phyloP scores from a whole-genome alignment of 2,888 invertebrate species.

The Pardosa pseudoannulata region DNA sequence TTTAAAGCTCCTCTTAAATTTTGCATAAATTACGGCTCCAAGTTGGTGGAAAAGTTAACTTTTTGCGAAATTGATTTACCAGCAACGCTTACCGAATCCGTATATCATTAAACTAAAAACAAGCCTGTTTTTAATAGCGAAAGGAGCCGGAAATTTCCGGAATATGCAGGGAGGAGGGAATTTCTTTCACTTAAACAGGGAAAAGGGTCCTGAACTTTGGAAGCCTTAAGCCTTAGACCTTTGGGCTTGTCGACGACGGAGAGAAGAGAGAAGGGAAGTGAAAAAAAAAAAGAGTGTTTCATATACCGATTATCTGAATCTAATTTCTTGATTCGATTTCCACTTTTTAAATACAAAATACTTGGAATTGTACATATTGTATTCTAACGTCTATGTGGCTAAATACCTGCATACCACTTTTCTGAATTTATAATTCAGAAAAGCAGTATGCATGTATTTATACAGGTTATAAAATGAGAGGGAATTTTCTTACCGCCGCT shows the following conservation, averaged over 20 bases:
- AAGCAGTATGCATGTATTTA: too few species aligned
- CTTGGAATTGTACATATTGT: too few species aligned
- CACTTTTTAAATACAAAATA: neutral
- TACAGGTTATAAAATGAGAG: too few species aligned
- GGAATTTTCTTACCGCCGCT: too few species aligned
- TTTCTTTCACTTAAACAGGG: too few species aligned
- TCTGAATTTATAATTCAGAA: too few species aligned
- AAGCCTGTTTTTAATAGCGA: neutral
- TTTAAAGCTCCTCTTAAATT: neutral
- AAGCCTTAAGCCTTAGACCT: too few species aligned
- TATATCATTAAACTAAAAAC: neutral
- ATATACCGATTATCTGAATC: neutral
- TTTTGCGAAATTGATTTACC: neutral
- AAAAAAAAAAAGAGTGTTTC: constrained; percentile 4
- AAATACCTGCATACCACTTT: too few species aligned
- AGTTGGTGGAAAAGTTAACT: neutral
- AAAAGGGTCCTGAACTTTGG: too few species aligned
- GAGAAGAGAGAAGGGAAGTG: too few species aligned
- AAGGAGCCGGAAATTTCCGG: neutral
- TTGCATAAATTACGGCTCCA: neutral
- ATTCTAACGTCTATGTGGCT: too few species aligned
- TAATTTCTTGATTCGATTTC: constrained; percentile 9
- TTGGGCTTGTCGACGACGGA: neutral
- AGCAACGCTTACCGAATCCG: neutral
- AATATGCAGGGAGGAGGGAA: too few species aligned